Evolutionary conservation across 2,113 vertebrate species (phyloP).

Genomic region (Scophthalmus maximus): DNA sequence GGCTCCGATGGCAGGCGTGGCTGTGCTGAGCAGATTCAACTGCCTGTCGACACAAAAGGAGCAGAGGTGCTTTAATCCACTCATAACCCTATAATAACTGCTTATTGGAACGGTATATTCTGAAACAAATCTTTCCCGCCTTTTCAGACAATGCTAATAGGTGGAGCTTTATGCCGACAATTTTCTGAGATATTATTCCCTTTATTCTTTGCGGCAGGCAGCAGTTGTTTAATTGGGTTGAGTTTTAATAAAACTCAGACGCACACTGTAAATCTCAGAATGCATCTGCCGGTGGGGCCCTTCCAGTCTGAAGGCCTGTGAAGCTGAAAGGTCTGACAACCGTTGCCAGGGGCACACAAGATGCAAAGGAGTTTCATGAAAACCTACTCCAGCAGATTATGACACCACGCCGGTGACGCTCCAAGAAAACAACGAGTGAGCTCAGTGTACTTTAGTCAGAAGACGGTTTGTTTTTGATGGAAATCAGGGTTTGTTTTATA

Average conservation of each 20-base stretch:
- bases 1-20: constrained; percentile 94
- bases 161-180: too few relatives aligned
- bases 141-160: background rate
- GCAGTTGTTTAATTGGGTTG: background rate
- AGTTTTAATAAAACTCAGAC: background rate
- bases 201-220: background rate
- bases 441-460: background rate
- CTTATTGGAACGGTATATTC: background rate
- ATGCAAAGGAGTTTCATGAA: background rate
- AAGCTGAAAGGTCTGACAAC: constrained; percentile 8
- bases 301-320: constrained; percentile 6
- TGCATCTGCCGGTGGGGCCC: background rate
- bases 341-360: background rate
- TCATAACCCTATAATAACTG: background rate
- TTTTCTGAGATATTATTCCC: background rate
- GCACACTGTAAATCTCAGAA: background rate
- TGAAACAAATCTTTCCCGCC: background rate
- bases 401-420: background rate
- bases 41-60: constrained; percentile 82
- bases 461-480: background rate
- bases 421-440: background rate
- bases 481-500: too few relatives aligned
- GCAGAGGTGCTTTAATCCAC: background rate
- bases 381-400: background rate
- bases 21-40: constrained; percentile 96